Base-by-base conservation (phyloP, 2,888 invertebrate species). In the Drosophila rellima region DNA sequence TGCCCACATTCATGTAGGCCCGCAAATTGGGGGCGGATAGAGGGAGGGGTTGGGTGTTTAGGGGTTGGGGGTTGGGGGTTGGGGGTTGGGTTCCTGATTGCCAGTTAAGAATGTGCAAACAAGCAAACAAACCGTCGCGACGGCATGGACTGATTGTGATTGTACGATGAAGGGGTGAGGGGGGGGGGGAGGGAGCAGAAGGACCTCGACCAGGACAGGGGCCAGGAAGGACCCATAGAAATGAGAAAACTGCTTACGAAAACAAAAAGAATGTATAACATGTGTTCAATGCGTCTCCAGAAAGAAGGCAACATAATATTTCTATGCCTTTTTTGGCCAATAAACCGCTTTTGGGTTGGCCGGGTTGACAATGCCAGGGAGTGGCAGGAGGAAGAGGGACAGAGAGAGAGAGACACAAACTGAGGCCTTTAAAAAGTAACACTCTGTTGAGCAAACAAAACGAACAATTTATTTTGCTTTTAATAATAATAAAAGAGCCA, bases 51-150 rank as follows among this genome's bases (percentile, higher is more conserved):
- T 10, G 5, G 10, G 2, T 8, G 2, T n/a, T n/a, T n/a, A 7
- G 13, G n/a, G 23, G 20, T 1, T 0, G 11, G 11, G 5, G 11
- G 11, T 11, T 6, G 15, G 31, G 8, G 40, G 42, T 26, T n/a
- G 50, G 31, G 42, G 40, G 4, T 44, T 39, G 45, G 15, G 51
- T 57, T 55, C 70, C 69, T 82, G 81, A 82, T 82, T 82, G 82
- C 82, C 81, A 82, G 81, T 82, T 82, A 80, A 82, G 80, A 82
- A 82, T 80, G 82, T 82, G 82, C 80, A 82, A 82, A 82, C 82
- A 82, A 82, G 77, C 82, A 82, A 79, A 82, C 76, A 79, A 74
- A 70, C 47, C 77, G 74, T 59, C 77, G 65, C 66, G 67, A 60
- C 62, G 62, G 57, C 60, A 42, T 55, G 62, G 65, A 62, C 80